These are phyloP conservation scores for Exephanes ischioxanthus DNA, from an alignment of 2,888 invertebrate species.

Conservation along the genomic window DNA sequence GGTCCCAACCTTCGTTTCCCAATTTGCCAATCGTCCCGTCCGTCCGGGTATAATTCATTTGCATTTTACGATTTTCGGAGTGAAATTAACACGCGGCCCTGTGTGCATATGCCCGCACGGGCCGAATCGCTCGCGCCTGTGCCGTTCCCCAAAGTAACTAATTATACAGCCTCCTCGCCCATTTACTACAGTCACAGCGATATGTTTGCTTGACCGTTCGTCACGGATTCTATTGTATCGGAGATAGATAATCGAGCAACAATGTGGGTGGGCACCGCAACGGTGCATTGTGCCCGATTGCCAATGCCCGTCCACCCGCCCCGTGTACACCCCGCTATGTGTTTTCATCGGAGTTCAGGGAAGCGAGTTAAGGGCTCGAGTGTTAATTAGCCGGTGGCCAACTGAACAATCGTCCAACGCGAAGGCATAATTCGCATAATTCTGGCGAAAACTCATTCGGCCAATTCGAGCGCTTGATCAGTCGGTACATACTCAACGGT, in stretches of 20 bases:
- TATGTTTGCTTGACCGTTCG: not conserved
- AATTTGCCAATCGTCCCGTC: conserved; percentile 81
- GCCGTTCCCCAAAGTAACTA: not conserved
- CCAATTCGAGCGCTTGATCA: not conserved
- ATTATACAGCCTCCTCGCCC: not conserved
- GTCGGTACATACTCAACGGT: not conserved
- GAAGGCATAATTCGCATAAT: conserved; percentile 1
- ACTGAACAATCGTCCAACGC: conserved; percentile 8
- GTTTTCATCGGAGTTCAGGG: not conserved
- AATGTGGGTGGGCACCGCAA: not conserved
- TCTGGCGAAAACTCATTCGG: not conserved
- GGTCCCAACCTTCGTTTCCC: conserved; percentile 79
- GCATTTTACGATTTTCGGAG: conserved; percentile 84
- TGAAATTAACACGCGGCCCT: conserved; percentile 79
- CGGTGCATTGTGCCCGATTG: not conserved
- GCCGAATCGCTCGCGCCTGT: conserved; percentile 33
- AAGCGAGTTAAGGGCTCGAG: conserved; percentile 7
- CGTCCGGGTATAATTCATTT: conserved; percentile 79
- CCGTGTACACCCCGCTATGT: not conserved
- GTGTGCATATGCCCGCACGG: conserved; percentile 28
- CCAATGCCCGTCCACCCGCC: not conserved
- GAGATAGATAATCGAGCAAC: conserved; percentile 4
- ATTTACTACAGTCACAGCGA: not conserved
- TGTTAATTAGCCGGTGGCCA: conserved; percentile 2
- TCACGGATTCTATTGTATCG: not conserved